Base-by-base conservation (phyloP, 2,113 vertebrate genomes). In the Neopipo cinnamomea region DNA sequence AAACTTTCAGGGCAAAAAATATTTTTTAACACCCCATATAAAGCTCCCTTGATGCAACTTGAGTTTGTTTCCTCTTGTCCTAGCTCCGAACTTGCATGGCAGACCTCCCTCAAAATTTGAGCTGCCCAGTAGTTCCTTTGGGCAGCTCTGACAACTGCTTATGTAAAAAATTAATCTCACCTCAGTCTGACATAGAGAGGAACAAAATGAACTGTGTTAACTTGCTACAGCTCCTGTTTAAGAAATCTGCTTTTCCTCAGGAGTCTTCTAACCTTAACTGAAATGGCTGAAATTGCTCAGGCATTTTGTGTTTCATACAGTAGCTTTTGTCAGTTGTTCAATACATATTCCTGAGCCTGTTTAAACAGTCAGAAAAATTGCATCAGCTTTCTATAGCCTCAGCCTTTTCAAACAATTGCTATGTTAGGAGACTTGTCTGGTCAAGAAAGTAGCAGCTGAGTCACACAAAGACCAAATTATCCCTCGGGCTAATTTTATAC, bases 211-310 rank as follows among this genome's bases (percentile, higher is more conserved):
- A 39, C 84, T 88, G 24, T 22, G 30, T 66, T 55, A 53, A n/a
- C 66, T 86, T 0, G 1, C 18, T 55, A 12, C 9, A 63, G 46
- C 22, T 83, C 12, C 6, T 56, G 14, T 84, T 86, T 90, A 67
- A 88, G 70, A 74, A 76, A 49, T 4, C 56, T 89, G 21, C 33
- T 86, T 92, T 90, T 85, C 52, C 61, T 80, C 28, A 53, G 62
- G 55, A 85, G 18, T 71, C 44, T 80, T 94, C 44, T 93, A 84
- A 89, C 70, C 74, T 89, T 89, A 93, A 67, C 80, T 74, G 58
- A 88, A 91, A 91, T 5, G 6, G 30, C 78, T 80, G 72, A 85
- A 93, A 94, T 93, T 96, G 61, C 6, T 33, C 47, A 78, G 31
- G 19, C 23, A 27, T 87, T 96, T 85, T 89, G 86, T 82, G 23